Conservation (phyloP, 2,113 vertebrate genomes). For the Falcunculus frontatus region DNA sequence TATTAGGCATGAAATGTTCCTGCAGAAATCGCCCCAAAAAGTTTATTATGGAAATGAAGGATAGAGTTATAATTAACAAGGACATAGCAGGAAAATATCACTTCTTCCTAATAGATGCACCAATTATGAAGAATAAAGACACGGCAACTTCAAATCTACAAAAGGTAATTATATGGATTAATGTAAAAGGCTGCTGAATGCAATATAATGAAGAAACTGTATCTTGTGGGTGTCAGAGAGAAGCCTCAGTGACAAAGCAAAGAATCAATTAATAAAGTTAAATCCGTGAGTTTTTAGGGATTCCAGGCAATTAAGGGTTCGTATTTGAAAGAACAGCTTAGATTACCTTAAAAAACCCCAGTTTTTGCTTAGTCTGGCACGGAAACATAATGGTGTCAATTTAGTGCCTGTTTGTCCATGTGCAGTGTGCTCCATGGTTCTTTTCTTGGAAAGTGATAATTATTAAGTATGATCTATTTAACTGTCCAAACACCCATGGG, state of each 20-base stretch:
- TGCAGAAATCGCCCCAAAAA: constrained; percentile 67
- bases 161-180: constrained; percentile 56
- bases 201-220: not conserved
- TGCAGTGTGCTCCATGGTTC: not conserved
- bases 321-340: not conserved
- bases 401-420: not conserved
- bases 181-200: constrained; percentile 8
- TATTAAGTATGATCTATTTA: not conserved
- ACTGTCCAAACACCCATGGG: not conserved
- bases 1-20: constrained; percentile 75
- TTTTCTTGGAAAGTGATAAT: not conserved
- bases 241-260: constrained; percentile 23
- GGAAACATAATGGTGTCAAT: too few species aligned
- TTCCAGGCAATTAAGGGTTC: not conserved
- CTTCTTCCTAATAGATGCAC: constrained; percentile 53
- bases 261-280: constrained; percentile 30
- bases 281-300: not conserved
- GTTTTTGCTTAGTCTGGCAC: not conserved
- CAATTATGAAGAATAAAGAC: constrained; percentile 68
- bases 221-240: not conserved
- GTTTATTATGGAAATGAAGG: constrained; percentile 71
- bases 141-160: constrained; percentile 27
- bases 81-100: constrained; percentile 65
- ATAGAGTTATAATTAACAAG: constrained; percentile 67
- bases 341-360: not conserved